phyloP scores from a whole-genome alignment of 37 sponge, comb jelly and placozoan genomes.

The Dysidea cf. avara region DNA sequence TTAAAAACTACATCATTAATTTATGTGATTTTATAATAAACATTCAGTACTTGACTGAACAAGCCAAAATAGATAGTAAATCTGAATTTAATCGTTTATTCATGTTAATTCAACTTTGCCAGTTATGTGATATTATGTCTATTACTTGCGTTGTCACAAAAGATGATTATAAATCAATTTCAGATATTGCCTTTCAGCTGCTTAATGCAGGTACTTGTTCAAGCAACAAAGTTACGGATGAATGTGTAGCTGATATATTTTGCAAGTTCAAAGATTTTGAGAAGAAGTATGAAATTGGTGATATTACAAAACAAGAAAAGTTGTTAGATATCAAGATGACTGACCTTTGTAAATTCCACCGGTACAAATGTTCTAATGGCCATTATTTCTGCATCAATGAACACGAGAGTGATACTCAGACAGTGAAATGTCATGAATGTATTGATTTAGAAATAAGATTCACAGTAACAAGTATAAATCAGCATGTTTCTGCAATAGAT shows the following conservation, averaged over 20 bases:
- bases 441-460: conserved; percentile 70
- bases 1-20: too few species aligned
- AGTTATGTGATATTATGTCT: too few species aligned
- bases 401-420: conserved; percentile 82
- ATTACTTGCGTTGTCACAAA: too few species aligned
- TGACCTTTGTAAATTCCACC: conserved; percentile 72
- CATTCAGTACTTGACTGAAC: too few species aligned
- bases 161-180: too few species aligned
- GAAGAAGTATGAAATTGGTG: conserved; percentile 43
- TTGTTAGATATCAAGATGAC: conserved; percentile 68
- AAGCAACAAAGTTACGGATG: conserved; percentile 21
- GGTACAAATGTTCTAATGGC: conserved; percentile 91
- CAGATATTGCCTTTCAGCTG: too few species aligned
- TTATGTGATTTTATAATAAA: too few species aligned
- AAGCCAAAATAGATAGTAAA: too few species aligned
- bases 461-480: conserved; percentile 44
- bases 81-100: too few species aligned
- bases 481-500: conserved; percentile 80
- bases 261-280: conserved; percentile 10
- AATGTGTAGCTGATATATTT: too few species aligned
- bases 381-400: conserved; percentile 85
- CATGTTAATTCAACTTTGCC: too few species aligned
- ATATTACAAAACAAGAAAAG: conserved; percentile 56
- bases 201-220: neutral
- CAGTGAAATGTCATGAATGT: conserved; percentile 82